These are phyloP conservation scores for Hypolimnas misippus DNA, from an alignment of 2,888 invertebrate species.

Conservation along the genomic window DNA sequence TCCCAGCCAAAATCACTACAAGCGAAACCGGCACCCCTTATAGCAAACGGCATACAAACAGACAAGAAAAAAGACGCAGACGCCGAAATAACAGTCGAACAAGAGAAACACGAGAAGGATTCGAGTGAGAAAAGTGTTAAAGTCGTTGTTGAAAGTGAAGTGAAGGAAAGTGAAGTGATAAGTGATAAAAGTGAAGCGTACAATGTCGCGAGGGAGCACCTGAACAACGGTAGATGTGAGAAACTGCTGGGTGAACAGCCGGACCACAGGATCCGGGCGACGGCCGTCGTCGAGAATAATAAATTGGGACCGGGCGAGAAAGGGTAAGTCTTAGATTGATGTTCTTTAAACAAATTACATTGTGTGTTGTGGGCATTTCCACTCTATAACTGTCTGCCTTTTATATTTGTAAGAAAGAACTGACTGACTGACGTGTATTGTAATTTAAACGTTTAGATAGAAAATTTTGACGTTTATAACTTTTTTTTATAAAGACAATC, in stretches of 20 bases:
- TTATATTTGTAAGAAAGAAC: background rate
- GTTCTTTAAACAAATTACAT: background rate
- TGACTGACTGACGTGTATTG: too few relatives aligned
- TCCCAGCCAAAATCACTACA: slow-evolving; percentile 74
- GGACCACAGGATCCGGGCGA: slow-evolving; percentile 85
- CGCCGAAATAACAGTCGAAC: slow-evolving; percentile 57
- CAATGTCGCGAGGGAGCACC: slow-evolving; percentile 73
- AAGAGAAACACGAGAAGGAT: slow-evolving; percentile 74
- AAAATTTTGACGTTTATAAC: too few relatives aligned
- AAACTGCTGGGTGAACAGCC: slow-evolving; percentile 87
- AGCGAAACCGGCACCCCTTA: slow-evolving; percentile 75
- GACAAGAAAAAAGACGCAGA: slow-evolving; percentile 57
- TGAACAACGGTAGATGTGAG: slow-evolving; percentile 89
- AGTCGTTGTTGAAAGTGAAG: slow-evolving; percentile 62
- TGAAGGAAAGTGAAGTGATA: slow-evolving; percentile 65
- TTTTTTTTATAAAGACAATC: too few relatives aligned
- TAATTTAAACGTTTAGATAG: too few relatives aligned
- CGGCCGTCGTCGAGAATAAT: slow-evolving; percentile 85
- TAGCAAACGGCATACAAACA: slow-evolving; percentile 65
- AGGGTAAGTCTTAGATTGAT: slow-evolving; percentile 72
- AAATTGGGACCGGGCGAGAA: slow-evolving; percentile 83
- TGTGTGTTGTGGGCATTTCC: background rate
- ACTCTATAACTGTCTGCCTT: background rate
- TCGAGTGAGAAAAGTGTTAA: slow-evolving; percentile 71
- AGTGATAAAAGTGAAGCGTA: slow-evolving; percentile 75